A percentile compares a stretch with the other conserved stretches of the same genome.
Conservation (phyloP, 2,113 vertebrate species). For the Nestor notabilis region DNA sequence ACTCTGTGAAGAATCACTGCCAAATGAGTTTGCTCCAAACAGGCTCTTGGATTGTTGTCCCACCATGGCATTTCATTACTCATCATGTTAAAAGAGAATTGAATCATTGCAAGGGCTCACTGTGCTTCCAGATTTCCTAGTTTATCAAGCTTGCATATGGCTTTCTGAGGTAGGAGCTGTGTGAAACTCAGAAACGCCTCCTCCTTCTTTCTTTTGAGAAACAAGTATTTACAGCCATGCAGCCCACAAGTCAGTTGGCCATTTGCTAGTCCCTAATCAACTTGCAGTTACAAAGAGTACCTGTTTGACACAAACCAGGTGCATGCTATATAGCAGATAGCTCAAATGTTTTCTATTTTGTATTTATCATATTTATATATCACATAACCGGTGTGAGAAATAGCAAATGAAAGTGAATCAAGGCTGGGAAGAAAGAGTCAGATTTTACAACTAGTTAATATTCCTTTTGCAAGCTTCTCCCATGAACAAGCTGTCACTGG, state of each 20-base stretch:
- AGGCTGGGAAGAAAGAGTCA: not conserved
- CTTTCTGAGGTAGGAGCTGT: not conserved
- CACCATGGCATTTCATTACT: slow-evolving; percentile 60
- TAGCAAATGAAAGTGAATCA: not conserved
- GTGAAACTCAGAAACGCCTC: not conserved
- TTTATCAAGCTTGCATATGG: not conserved
- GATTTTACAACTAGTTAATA: not conserved
- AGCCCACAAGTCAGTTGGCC: not conserved
- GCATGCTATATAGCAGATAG: not conserved
- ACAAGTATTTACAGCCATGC: not conserved
- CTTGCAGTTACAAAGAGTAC: not conserved
- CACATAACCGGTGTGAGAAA: not conserved
- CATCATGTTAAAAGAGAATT: slow-evolving; percentile 45
- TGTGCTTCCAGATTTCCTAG: not conserved
- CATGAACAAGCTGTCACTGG: not conserved
- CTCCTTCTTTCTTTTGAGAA: not conserved
- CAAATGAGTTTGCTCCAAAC: slow-evolving; percentile 50
- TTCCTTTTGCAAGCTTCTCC: not conserved
- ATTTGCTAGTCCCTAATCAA: not conserved
- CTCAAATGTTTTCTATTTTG: not conserved
- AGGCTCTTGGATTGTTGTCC: slow-evolving; percentile 36
- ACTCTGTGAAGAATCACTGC: slow-evolving; percentile 20
- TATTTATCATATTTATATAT: not conserved
- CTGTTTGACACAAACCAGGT: not conserved
- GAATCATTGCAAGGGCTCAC: slow-evolving; percentile 16